These are phyloP conservation scores for Meganola albula DNA, from an alignment of 2,888 invertebrate genomes.

Conservation along the genomic window DNA sequence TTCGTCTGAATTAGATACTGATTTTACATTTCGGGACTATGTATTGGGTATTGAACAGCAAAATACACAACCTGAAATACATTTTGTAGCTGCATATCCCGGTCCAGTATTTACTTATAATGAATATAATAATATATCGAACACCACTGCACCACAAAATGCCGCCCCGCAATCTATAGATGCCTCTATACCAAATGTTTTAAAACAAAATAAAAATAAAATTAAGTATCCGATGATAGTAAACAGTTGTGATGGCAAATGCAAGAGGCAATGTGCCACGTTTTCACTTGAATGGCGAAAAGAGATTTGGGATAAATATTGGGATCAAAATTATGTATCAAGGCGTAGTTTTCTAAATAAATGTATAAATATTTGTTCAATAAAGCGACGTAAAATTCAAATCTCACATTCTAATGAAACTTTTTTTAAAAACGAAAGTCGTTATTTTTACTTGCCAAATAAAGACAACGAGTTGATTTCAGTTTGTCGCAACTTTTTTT, in stretches of 20 bases:
- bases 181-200: no score
- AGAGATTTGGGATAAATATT: constrained; percentile 8
- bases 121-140: no score
- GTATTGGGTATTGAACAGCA: no score
- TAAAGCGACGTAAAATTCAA: constrained; percentile 7
- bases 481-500: constrained; percentile 6
- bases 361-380: constrained; percentile 3
- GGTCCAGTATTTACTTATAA: no score
- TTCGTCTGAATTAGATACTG: no score
- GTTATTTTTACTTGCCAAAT: constrained; percentile 3
- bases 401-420: no score
- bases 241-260: constrained; percentile 13
- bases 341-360: constrained; percentile 8
- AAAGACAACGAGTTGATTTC: constrained; percentile 1
- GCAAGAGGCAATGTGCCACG: constrained; percentile 8
- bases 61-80: no score
- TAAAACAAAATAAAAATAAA: constrained; percentile 10
- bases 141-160: no score
- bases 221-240: constrained; percentile 10
- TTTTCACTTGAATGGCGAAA: constrained; percentile 9
- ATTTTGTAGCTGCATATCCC: no score
- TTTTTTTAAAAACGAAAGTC: no score
- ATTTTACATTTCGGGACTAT: no score
- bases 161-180: no score
- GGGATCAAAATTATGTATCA: constrained; percentile 6